Evolutionary conservation across 2,888 invertebrate species (phyloP), one percentile per base, ranked within the genome.

Genomic region (Tortrix viridana): DNA sequence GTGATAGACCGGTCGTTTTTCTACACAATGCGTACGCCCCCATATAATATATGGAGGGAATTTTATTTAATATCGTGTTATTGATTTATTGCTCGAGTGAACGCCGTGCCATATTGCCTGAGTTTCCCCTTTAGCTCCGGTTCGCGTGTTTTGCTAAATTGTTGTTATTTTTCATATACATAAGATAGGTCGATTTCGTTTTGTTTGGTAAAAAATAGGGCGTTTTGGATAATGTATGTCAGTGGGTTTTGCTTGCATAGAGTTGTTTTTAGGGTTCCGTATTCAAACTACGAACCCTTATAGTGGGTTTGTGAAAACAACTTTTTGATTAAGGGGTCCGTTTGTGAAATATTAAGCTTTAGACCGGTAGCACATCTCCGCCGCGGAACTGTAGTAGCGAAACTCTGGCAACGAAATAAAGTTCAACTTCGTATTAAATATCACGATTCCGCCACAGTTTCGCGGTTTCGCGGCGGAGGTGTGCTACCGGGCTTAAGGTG

Each of bases 51-150:
- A 87, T 81, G 82, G 75, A 69, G 76, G 79, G 81, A 82, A 84
- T 86, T 87, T 88, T 88, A 89, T 89, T 88, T 86, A 88, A 89
- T 89, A 89, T 86, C 79, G 79, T 76, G 76, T 80, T 87, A 89
- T 89, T 88, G 89, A 89, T 89, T 89, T 89, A 89, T 89, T 73
- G 79, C 75, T 74, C 69, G 74, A 72, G 74, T 76, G 73, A 73
- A 68, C 71, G 69, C 62, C 69, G 73, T 70, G 73, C 77, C 82
- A 75, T 77, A 76, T 78, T 77, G 73, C 67, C 71, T 74, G 74
- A 69, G 68, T 76, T 74, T 77, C 77, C 80, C 78, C 79, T 74
- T 74, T 74, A 72, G 74, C 72, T 74, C 70, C 46, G 58, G n/a
- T 16, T 53, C 32, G 49, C 59, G 64, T 65, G 43, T 60, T 60